phyloP scores from a whole-genome alignment of 2,113 vertebrate genomes.

The Pogona vitticeps region DNA sequence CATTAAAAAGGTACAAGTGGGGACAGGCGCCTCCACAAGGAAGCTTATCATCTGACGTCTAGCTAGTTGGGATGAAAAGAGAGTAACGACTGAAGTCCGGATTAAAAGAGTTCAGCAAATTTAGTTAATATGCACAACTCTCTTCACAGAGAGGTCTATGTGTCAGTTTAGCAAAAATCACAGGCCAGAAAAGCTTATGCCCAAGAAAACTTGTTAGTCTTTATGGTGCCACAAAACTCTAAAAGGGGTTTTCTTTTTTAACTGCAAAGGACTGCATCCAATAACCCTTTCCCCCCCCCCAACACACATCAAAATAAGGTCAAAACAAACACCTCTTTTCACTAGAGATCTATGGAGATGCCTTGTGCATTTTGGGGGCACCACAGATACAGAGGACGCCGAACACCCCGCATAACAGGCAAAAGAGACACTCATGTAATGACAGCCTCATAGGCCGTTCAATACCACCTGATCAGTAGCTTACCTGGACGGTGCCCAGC shows the following conservation, averaged over 20 bases:
- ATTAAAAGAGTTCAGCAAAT: not conserved
- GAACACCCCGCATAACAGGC: not conserved
- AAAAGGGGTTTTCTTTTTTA: too few species aligned
- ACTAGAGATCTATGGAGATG: not conserved
- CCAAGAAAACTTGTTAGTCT: too few species aligned
- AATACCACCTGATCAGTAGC: not conserved
- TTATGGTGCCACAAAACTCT: too few species aligned
- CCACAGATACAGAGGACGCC: too few species aligned
- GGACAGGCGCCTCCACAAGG: too few species aligned
- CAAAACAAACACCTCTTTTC: not conserved
- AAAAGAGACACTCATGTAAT: not conserved
- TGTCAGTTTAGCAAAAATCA: too few species aligned
- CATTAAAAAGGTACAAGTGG: not conserved
- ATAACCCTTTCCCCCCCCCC: too few species aligned
- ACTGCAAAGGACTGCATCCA: too few species aligned
- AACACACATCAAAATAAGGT: not conserved
- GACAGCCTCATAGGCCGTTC: too few species aligned
- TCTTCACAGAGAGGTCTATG: too few species aligned
- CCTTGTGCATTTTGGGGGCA: too few species aligned
- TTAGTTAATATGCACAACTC: not conserved
- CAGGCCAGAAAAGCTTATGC: too few species aligned
- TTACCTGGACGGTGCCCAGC: constrained; percentile 80
- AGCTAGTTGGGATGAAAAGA: not conserved
- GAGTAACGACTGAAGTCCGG: not conserved
- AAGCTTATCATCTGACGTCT: not conserved